Conservation (phyloP, 2,888 invertebrate genomes). For the Adelognathus sp. region DNA sequence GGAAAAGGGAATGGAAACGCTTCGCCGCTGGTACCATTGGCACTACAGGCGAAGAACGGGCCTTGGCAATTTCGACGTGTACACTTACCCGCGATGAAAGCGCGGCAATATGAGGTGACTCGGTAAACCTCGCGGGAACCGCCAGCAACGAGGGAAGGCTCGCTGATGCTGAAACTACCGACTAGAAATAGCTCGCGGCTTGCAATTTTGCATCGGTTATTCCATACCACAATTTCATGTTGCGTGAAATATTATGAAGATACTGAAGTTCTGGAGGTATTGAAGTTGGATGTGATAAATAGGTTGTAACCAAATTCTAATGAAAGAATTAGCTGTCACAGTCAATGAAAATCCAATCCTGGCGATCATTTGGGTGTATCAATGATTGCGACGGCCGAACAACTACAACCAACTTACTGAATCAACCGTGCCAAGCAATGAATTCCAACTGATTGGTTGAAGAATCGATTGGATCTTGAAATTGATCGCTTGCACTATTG, state of each 20-base stretch:
- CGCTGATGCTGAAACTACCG: slow-evolving; percentile 31
- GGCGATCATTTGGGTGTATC: no score
- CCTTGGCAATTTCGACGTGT: slow-evolving; percentile 57
- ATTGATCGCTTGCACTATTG: no score
- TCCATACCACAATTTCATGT: neutral
- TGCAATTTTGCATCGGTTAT: slow-evolving; percentile 9
- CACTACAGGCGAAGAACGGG: slow-evolving; percentile 33
- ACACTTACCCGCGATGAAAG: slow-evolving; percentile 53
- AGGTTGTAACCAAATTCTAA: no score
- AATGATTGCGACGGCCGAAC: no score
- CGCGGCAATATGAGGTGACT: slow-evolving; percentile 59
- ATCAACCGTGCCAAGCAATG: no score
- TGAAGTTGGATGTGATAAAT: no score
- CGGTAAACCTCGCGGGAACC: slow-evolving; percentile 45
- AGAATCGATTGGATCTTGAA: no score
- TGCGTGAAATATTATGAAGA: neutral
- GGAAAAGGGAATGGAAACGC: slow-evolving; percentile 42
- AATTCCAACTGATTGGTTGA: no score
- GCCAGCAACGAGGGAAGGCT: slow-evolving; percentile 5
- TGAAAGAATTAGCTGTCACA: no score
- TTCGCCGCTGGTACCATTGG: slow-evolving; percentile 29
- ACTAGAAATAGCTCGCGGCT: neutral
- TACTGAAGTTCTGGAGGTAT: no score
- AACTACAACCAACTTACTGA: no score
- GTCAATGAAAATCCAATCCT: no score